Evolutionary conservation across 2,888 invertebrate species (phyloP).

Genomic region (Dyspetes luteomarginatus): DNA sequence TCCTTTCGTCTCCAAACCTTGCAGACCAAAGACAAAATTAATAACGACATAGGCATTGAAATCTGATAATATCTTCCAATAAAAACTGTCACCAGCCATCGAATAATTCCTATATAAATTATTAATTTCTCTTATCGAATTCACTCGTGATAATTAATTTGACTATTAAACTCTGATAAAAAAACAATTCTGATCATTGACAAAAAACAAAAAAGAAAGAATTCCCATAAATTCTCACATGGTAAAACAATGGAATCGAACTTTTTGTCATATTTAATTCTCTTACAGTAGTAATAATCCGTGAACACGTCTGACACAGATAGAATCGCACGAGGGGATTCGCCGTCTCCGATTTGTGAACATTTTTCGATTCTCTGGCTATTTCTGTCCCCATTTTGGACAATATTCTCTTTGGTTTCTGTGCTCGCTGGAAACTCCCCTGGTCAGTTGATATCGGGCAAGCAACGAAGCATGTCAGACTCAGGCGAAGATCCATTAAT

Average conservation of each 20-base stretch:
- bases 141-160: no score
- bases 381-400: conserved; percentile 8
- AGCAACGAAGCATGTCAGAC: conserved; percentile 61
- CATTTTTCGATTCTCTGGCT: conserved; percentile 38
- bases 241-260: not conserved
- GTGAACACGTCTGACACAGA: conserved; percentile 38
- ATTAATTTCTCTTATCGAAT: no score
- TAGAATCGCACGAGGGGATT: conserved; percentile 11
- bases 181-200: not conserved
- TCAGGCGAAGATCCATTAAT: conserved; percentile 61
- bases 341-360: conserved; percentile 41
- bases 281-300: conserved; percentile 19
- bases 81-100: no score
- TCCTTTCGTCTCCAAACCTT: no score
- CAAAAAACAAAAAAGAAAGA: not conserved
- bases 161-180: no score
- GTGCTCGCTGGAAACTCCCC: conserved; percentile 37
- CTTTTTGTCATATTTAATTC: conserved; percentile 26
- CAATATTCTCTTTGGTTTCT: not conserved
- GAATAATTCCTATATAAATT: no score
- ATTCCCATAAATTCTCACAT: not conserved
- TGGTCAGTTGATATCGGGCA: conserved; percentile 35
- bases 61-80: no score
- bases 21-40: no score
- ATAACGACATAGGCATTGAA: no score